These are phyloP conservation scores for Chauna torquata DNA, from an alignment of 2,113 vertebrate species.

Conservation along the genomic window DNA sequence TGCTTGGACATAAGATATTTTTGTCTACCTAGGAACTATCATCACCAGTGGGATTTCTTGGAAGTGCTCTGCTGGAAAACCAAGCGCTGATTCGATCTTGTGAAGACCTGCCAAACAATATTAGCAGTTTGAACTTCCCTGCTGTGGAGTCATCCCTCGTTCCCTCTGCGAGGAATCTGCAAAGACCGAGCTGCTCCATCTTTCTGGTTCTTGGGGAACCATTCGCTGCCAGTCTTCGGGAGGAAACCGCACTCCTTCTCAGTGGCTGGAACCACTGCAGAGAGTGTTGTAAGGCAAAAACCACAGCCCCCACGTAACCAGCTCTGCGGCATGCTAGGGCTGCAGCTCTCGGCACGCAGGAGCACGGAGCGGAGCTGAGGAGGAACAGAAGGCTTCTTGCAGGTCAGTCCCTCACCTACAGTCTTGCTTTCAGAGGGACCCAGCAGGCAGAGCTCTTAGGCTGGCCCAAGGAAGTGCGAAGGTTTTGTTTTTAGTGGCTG, in stretches of 20 bases:
- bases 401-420: fast-evolving
- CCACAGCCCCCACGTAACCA: background rate
- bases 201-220: background rate
- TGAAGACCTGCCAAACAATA: slow-evolving; percentile 43
- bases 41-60: slow-evolving; percentile 39
- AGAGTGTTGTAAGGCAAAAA: background rate
- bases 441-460: background rate
- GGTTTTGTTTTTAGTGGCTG: background rate
- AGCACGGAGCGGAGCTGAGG: background rate
- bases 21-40: slow-evolving; percentile 44
- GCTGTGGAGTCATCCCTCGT: background rate
- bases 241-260: background rate
- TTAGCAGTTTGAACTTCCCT: slow-evolving; percentile 45
- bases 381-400: background rate
- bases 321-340: background rate
- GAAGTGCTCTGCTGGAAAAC: slow-evolving; percentile 45
- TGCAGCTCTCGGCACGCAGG: background rate
- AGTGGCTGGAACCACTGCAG: background rate
- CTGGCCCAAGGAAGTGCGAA: background rate
- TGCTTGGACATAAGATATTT: background rate
- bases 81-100: slow-evolving; percentile 48
- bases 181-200: background rate
- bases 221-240: background rate
- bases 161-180: background rate
- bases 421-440: background rate